A percentile compares a stretch with the other conserved stretches of the same genome.
Evolutionary conservation across 1,140 invertebrate species (phyloP).

Genomic region (Platyscapa corneri): DNA sequence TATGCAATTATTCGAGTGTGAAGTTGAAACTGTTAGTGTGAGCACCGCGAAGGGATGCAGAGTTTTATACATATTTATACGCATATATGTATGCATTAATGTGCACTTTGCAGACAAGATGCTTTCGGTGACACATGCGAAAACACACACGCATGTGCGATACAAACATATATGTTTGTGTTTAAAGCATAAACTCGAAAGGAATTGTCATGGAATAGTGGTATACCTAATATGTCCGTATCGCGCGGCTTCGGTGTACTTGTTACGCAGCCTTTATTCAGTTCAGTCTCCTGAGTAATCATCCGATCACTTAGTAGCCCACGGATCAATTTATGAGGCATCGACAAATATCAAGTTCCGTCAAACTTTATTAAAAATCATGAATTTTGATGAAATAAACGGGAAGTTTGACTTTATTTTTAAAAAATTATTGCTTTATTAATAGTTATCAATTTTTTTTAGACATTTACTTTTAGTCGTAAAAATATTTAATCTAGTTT

Average conservation of each 20-base stretch:
- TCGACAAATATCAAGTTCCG: neutral
- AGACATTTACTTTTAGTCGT: no score
- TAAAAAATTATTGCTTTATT: no score
- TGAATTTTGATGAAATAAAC: no score
- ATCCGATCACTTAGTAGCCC: neutral
- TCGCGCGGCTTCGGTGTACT: conserved; percentile 12
- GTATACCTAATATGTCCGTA: neutral
- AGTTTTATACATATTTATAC: neutral
- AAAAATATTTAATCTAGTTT: no score
- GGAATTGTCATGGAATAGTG: neutral
- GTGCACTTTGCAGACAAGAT: neutral
- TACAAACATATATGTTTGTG: no score
- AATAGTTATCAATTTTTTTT: no score
- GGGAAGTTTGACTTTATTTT: no score
- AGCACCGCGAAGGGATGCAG: neutral
- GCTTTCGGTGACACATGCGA: neutral
- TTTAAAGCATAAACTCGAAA: neutral
- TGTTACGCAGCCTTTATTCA: neutral
- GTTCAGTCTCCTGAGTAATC: neutral
- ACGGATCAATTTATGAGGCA: neutral
- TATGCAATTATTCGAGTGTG: conserved; percentile 29
- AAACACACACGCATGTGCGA: no score
- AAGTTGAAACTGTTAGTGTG: neutral
- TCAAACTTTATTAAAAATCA: no score
- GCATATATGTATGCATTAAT: no score